These are phyloP conservation scores for Chelidonichthys spinosus DNA, from an alignment of 2,797 vertebrate species.

Conservation along the genomic window DNA sequence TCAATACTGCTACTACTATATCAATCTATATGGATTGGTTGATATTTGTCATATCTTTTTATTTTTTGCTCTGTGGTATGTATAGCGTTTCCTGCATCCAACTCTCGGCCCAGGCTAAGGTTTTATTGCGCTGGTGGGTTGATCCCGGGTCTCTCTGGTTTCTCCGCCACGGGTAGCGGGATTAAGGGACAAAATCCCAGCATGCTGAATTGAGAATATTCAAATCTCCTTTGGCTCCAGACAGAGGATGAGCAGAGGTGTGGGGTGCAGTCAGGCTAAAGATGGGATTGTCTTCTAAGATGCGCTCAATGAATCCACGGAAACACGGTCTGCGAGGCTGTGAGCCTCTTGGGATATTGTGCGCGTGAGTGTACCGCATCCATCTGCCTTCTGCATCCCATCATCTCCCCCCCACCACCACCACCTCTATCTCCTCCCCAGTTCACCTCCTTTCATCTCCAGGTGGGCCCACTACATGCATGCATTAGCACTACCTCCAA, in stretches of 20 bases:
- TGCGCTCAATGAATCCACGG: conserved; percentile 62
- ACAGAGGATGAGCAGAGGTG: conserved; percentile 69
- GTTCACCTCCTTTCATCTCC: conserved; percentile 71
- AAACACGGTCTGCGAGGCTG: conserved; percentile 58
- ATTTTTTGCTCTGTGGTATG: background rate
- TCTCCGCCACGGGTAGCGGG: conserved; percentile 35
- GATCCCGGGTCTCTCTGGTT: conserved; percentile 32
- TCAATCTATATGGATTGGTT: conserved; percentile 1
- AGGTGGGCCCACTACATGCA: conserved; percentile 76
- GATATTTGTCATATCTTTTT: background rate
- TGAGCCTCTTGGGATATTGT: conserved; percentile 72
- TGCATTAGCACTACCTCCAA: conserved; percentile 76
- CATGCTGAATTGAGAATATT: conserved; percentile 70
- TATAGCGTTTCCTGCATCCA: no score
- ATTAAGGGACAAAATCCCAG: conserved; percentile 70
- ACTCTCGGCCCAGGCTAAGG: background rate
- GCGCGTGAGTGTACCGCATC: conserved; percentile 68
- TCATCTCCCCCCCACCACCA: background rate
- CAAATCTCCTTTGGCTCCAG: conserved; percentile 69
- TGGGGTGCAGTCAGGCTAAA: conserved; percentile 63
- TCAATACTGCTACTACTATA: background rate
- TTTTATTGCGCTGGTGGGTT: conserved; percentile 26
- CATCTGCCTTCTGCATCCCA: conserved; percentile 71
- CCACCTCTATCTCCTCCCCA: conserved; percentile 43
- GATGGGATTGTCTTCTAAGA: conserved; percentile 74